Conservation (phyloP, 35 echinoderm and acorn worm genomes). For the Chiridota heheva region DNA sequence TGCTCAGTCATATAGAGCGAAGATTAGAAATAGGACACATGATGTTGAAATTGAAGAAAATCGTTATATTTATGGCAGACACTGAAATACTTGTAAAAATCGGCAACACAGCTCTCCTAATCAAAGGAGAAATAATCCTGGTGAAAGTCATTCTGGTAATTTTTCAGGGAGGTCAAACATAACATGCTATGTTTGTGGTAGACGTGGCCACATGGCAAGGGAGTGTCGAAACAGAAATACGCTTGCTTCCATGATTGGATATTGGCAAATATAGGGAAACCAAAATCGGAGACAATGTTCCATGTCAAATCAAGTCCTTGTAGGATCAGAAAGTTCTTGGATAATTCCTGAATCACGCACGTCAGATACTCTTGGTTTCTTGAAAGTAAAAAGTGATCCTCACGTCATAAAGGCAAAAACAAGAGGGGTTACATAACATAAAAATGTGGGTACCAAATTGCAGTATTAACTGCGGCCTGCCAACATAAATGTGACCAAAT, state of each 20-base stretch:
- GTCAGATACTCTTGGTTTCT: neutral
- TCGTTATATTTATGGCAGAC: neutral
- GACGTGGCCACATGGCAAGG: slow-evolving; percentile 21
- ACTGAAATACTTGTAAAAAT: neutral
- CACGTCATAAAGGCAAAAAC: neutral
- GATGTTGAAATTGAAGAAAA: neutral
- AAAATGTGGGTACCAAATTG: neutral
- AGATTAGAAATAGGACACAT: neutral
- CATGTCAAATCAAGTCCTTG: neutral
- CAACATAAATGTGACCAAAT: neutral
- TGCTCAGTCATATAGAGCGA: neutral
- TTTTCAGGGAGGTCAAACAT: neutral
- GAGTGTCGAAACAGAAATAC: neutral
- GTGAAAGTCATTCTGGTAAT: neutral
- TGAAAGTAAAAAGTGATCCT: neutral
- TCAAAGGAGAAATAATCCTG: neutral
- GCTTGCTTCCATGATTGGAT: neutral
- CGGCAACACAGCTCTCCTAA: neutral
- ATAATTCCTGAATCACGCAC: too few species aligned
- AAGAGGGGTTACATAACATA: neutral
- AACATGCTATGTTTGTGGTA: slow-evolving; percentile 48
- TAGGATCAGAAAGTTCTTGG: neutral
- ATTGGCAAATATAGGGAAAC: neutral
- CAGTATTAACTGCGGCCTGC: slow-evolving; percentile 41
- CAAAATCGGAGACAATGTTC: neutral